Evolutionary conservation across 2,797 vertebrate genomes (phyloP).

Genomic region (Anguilla obscura): DNA sequence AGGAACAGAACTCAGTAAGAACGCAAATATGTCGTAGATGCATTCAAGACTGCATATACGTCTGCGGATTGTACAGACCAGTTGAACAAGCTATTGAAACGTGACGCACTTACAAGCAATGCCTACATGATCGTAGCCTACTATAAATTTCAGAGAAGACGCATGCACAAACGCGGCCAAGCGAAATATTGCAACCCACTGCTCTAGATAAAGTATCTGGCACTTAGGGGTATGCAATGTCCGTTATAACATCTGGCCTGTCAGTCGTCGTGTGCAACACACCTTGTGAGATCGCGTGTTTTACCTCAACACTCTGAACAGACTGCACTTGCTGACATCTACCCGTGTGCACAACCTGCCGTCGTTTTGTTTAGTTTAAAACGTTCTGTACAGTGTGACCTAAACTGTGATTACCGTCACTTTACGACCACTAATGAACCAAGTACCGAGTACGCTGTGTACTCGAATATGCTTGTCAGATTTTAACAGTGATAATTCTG

Average conservation of each 20-base stretch:
- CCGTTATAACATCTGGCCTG: neutral
- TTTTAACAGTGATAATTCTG: neutral
- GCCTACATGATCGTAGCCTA: neutral
- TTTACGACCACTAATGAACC: neutral
- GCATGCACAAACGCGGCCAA: neutral
- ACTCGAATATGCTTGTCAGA: neutral
- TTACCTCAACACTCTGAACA: neutral
- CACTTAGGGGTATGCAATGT: neutral
- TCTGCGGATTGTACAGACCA: neutral
- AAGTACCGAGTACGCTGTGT: neutral
- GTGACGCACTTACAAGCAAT: neutral
- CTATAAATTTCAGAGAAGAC: neutral
- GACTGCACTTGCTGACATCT: neutral
- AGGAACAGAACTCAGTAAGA: neutral
- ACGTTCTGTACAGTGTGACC: constrained; percentile 13
- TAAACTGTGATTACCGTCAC: neutral
- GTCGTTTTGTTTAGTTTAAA: neutral
- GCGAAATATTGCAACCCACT: neutral
- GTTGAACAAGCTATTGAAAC: neutral
- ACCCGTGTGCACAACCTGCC: neutral
- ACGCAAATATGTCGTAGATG: neutral
- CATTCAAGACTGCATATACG: neutral
- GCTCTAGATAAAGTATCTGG: neutral
- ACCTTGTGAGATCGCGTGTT: neutral
- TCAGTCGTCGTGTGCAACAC: neutral